Conservation (phyloP, 2,113 vertebrate genomes). For the Mus pahari region DNA sequence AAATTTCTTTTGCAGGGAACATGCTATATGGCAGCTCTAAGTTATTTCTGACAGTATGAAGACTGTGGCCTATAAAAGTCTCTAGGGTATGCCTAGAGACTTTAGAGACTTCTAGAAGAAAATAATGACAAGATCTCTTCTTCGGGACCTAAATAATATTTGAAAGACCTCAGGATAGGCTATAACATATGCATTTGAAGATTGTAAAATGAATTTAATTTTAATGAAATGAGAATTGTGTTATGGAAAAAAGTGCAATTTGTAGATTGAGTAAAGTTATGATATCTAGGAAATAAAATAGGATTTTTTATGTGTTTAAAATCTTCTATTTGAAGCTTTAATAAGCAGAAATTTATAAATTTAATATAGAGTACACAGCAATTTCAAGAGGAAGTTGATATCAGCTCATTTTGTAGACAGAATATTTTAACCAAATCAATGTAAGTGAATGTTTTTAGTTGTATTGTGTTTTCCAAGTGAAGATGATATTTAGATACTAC, state of each 20-base stretch:
- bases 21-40: neutral
- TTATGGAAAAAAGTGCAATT: neutral
- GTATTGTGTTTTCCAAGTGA: neutral
- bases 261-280: neutral
- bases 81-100: neutral
- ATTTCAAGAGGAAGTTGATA: neutral
- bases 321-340: neutral
- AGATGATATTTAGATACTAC: neutral
- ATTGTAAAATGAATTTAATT: conserved; percentile 20
- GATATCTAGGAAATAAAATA: neutral
- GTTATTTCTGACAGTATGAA: neutral
- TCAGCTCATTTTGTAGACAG: neutral
- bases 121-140: neutral
- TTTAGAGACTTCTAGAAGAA: neutral
- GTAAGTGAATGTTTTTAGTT: conserved; percentile 1
- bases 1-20: neutral
- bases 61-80: neutral
- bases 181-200: conserved; percentile 18
- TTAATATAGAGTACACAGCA: neutral
- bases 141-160: neutral
- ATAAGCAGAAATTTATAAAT: neutral
- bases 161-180: neutral
- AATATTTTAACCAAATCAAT: neutral
- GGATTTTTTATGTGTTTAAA: neutral
- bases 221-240: neutral